Evolutionary conservation across 2,797 vertebrate species (phyloP), one percentile per base, ranked within the genome.

Genomic region (Macrochelys suwanniensis): DNA sequence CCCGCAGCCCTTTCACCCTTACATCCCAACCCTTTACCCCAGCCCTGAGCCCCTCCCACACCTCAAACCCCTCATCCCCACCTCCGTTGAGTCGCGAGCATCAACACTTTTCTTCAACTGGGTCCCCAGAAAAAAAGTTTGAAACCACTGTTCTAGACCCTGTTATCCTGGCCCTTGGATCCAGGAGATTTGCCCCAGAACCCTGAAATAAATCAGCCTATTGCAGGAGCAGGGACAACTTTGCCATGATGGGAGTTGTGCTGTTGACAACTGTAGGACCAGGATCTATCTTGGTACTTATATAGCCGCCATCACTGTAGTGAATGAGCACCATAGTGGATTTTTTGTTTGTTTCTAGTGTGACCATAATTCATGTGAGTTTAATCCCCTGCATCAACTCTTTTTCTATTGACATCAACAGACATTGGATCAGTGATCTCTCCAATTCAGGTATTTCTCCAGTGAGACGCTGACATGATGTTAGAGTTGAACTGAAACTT

Each of bases 241-340:
- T 77, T 47, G 25, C 11, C 79, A 9, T 65, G 71, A 28, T 3
- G 80, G 4, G 53, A n/a, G 5, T 31, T 51, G 88, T 81, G 26
- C 23, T 79, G 77, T 23, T 49, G 49, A 82, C 31, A 3, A 51
- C 16, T 54, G 51, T 74, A 4, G 6, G 4, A 26, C 5, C 16
- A 76, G 49, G 3, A 6, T 57, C 59, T 80, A 89, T 37, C 2
- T 9, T 71, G 23, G 21, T 84, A 15, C 6, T 77, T n/a, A 77
- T 82, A 76, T 8, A 16, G 5, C 0, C 7, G 37, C 82, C 0
- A 1, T 7, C 53, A 82, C 80, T 93, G 0, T 4, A 74, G 23
- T 12, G 1, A 26, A 57, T 15, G n/a, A 94, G 13, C 85, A 80
- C 47, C 74, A 68, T 10, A 49, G 74, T 77, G 45, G 25, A 25